These are phyloP conservation scores for Perca fluviatilis DNA, from an alignment of 2,113 vertebrate species.

Conservation along the genomic window DNA sequence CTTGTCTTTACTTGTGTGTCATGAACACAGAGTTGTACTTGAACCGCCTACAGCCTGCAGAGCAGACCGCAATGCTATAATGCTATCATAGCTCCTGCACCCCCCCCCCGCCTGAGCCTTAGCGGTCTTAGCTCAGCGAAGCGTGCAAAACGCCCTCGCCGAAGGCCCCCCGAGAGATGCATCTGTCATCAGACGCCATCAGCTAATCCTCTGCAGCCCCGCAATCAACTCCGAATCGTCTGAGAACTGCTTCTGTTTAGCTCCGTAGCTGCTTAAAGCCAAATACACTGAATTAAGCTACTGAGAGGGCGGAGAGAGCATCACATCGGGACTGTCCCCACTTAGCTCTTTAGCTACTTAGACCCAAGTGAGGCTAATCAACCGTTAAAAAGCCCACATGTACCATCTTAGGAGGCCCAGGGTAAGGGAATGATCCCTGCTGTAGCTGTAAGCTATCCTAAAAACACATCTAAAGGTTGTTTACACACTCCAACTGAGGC, in stretches of 20 bases:
- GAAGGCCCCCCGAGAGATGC: no score
- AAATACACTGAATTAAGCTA: constrained; percentile 13
- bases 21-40: no score
- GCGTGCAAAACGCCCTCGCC: no score
- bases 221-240: neutral
- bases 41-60: no score
- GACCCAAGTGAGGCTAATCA: neutral
- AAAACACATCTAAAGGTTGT: neutral
- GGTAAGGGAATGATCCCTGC: neutral
- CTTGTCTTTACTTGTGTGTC: no score
- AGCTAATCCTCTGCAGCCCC: neutral
- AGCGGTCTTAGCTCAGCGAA: no score
- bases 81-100: no score
- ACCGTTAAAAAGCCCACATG: neutral
- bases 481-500: no score
- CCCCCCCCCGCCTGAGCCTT: no score
- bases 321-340: neutral
- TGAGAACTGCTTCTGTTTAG: constrained; percentile 1
- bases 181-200: no score
- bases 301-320: neutral
- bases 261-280: no score
- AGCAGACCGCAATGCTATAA: no score
- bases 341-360: constrained; percentile 19
- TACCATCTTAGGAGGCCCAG: neutral
- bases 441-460: neutral